Evolutionary conservation across 2,888 invertebrate genomes (phyloP), one percentile per base, ranked within the genome.

Genomic region (Ernsta delagoae): DNA sequence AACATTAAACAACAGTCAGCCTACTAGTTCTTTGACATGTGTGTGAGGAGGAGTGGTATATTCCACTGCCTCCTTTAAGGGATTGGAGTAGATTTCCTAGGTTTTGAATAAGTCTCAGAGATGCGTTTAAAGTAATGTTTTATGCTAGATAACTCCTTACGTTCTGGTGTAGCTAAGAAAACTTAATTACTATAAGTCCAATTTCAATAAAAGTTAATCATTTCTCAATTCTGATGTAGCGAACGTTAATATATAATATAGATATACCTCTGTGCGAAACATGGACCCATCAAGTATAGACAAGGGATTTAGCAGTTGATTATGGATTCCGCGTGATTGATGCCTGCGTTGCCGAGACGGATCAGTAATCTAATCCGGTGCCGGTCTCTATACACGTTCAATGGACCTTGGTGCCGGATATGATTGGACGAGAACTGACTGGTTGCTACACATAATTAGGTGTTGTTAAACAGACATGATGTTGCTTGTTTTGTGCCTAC

Each of bases 281-380:
- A 48, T 3, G 48, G 43, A 8, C 41, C 31, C 31, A 54, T 54
- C 63, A 41, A 74, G 62, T 24, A 73, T 72, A 73, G 77, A 75
- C 76, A 75, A 72, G 71, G 81, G 80, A 78, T 74, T 81, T 80
- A 80, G 80, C 75, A 77, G 80, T 83, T 79, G 77, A 82, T 79
- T 77, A 84, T 83, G 82, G 84, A 83, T 85, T 79, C 78, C 71
- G 70, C 74, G 80, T 86, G 85, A 87, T 89, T 85, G 86, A 87
- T 84, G 80, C 78, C 72, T 77, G 72, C 71, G 75, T 73, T 72
- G 78, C 75, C 77, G 79, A 81, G 79, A 63, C 67, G 67, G 60
- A 67, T 60, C 70, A 56, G 72, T 73, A 72, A 75, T 74, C 73
- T 65, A 67, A 72, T 70, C 68, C 53, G 43, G 62, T 71, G 8